These are phyloP conservation scores for Portunus trituberculatus DNA, from an alignment of 1,140 invertebrate species.

Conservation along the genomic window DNA sequence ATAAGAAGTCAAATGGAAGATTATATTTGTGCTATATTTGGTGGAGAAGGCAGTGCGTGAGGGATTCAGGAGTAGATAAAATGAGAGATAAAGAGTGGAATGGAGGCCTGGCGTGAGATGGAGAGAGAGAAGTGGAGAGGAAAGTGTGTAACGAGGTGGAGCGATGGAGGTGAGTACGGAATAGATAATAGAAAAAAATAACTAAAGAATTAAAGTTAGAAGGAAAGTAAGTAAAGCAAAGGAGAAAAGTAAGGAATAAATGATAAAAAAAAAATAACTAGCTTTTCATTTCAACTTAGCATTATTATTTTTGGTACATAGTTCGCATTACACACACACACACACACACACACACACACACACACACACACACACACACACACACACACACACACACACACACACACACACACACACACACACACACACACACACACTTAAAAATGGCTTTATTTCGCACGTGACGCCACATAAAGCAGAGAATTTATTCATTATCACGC, in stretches of 20 bases:
- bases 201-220: not conserved
- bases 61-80: not conserved
- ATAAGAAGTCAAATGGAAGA: too few relatives aligned
- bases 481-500: not conserved
- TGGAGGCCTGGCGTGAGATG: not conserved
- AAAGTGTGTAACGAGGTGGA: not conserved
- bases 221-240: not conserved
- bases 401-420: too few relatives aligned
- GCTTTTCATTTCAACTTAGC: not conserved
- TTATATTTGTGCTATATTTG: too few relatives aligned
- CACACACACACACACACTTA: too few relatives aligned
- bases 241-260: too few relatives aligned
- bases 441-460: not conserved
- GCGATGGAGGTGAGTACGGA: not conserved
- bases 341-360: not conserved
- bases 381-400: slow-evolving; percentile 14
- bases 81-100: not conserved
- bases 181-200: not conserved
- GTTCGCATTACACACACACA: too few relatives aligned
- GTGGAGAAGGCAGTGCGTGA: not conserved
- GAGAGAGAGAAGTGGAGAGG: not conserved
- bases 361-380: slow-evolving; percentile 1
- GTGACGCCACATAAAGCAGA: not conserved
- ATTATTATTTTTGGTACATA: too few relatives aligned
- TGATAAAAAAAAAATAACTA: not conserved